phyloP scores from a whole-genome alignment of 2,888 invertebrate genomes.

The Lasiommata megera region DNA sequence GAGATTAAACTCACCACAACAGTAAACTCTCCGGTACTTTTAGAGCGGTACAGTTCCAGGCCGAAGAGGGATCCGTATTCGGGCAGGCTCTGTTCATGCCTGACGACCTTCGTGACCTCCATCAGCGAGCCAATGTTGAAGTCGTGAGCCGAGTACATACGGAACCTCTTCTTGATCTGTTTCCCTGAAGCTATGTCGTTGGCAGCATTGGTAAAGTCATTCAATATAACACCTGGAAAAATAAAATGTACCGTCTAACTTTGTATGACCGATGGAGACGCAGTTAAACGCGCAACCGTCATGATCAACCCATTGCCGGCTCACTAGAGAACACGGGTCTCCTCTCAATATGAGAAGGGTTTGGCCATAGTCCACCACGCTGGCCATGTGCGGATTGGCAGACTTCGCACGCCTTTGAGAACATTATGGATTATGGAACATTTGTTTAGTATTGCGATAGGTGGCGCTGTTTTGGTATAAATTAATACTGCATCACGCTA shows the following conservation, averaged over 20 bases:
- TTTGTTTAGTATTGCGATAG: too few relatives aligned
- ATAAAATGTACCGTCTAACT: background rate
- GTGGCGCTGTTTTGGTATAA: too few relatives aligned
- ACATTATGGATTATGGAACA: too few relatives aligned
- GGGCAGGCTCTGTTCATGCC: constrained; percentile 49
- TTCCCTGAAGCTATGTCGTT: constrained; percentile 49
- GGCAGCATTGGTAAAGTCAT: constrained; percentile 56
- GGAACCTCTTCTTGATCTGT: constrained; percentile 45
- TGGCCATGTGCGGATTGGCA: too few relatives aligned
- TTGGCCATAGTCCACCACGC: too few relatives aligned
- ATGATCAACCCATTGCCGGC: too few relatives aligned
- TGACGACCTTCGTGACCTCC: constrained; percentile 53
- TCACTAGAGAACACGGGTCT: too few relatives aligned
- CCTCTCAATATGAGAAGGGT: too few relatives aligned
- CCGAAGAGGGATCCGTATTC: constrained; percentile 64
- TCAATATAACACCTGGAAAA: constrained; percentile 58
- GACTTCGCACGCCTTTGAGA: too few relatives aligned
- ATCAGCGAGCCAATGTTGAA: constrained; percentile 69
- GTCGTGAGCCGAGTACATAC: constrained; percentile 62
- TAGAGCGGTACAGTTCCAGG: constrained; percentile 57
- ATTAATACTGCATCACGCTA: too few relatives aligned
- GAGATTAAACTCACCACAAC: constrained; percentile 61
- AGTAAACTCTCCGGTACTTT: constrained; percentile 46
- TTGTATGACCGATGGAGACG: too few relatives aligned
- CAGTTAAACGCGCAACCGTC: too few relatives aligned